phyloP scores from a whole-genome alignment of 2,797 vertebrate genomes.

The Characodon lateralis region DNA sequence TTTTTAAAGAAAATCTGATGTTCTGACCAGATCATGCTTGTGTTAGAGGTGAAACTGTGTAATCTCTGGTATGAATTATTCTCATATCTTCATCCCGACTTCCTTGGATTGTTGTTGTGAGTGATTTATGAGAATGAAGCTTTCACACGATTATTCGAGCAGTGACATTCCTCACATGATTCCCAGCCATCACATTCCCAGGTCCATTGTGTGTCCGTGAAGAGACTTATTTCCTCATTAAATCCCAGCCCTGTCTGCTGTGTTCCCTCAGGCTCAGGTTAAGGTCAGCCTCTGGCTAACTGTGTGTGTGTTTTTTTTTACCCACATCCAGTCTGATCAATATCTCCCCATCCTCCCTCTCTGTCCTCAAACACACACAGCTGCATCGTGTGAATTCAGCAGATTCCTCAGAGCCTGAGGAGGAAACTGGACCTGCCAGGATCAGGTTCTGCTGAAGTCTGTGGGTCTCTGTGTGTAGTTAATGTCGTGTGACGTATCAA shows the following conservation, averaged over 20 bases:
- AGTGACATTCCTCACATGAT: conserved; percentile 51
- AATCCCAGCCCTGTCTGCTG: neutral
- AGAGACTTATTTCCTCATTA: neutral
- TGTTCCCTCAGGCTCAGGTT: conserved; percentile 46
- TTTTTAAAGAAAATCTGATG: neutral
- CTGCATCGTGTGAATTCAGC: conserved; percentile 42
- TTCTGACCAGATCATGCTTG: neutral
- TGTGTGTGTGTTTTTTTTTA: conserved; percentile 36
- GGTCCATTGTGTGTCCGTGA: neutral
- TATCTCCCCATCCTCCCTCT: conserved; percentile 30
- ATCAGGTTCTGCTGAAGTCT: conserved; percentile 50
- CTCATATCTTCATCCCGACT: neutral
- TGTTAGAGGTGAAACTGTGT: neutral
- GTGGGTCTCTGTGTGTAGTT: conserved; percentile 12
- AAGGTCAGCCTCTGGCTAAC: conserved; percentile 38
- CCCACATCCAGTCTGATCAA: conserved; percentile 22
- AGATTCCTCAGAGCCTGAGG: conserved; percentile 14
- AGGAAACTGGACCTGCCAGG: conserved; percentile 40
- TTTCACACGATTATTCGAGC: conserved; percentile 16
- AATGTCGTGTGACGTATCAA: no score
- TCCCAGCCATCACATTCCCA: conserved; percentile 21
- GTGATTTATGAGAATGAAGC: conserved; percentile 12
- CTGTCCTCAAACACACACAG: conserved; percentile 17
- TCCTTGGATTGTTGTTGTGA: conserved; percentile 4
- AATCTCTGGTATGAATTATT: neutral